Evolutionary conservation across 1,140 invertebrate species (phyloP).

Genomic region (Aphaenogaster rudis): DNA sequence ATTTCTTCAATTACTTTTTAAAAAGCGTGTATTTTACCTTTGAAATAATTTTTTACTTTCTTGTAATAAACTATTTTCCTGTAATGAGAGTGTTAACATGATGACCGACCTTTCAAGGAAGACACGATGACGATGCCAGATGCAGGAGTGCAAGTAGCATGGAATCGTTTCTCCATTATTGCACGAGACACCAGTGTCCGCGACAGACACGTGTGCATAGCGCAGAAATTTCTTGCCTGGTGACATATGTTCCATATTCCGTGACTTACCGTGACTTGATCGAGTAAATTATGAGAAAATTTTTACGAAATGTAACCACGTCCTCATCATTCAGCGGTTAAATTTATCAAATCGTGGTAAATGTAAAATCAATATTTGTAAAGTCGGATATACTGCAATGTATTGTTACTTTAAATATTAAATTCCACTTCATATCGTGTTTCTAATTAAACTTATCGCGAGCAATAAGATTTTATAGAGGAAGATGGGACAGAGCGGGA

Average conservation of each 20-base stretch:
- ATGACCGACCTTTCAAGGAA: slow-evolving; percentile 18
- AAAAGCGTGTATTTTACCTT: neutral
- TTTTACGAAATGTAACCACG: slow-evolving; percentile 23
- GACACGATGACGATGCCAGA: slow-evolving; percentile 53
- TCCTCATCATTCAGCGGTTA: neutral
- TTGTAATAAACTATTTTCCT: slow-evolving; percentile 10
- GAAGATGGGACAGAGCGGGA: no score
- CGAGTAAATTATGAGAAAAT: slow-evolving; percentile 61
- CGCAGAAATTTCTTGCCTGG: slow-evolving; percentile 51
- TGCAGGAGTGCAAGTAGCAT: slow-evolving; percentile 28
- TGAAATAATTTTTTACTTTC: slow-evolving; percentile 30
- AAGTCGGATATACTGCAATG: neutral
- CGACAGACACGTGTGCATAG: slow-evolving; percentile 57
- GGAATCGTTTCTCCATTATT: slow-evolving; percentile 50
- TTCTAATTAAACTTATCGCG: neutral
- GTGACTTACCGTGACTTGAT: slow-evolving; percentile 24
- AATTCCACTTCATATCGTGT: slow-evolving; percentile 1
- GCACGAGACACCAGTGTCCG: slow-evolving; percentile 47
- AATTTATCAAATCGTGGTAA: slow-evolving; percentile 20
- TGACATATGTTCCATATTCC: slow-evolving; percentile 50
- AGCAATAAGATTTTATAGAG: neutral
- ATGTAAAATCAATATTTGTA: slow-evolving; percentile 32
- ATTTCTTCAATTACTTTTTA: neutral
- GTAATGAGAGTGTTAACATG: slow-evolving; percentile 47
- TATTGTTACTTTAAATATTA: slow-evolving; percentile 32